Base-by-base conservation (phyloP, 2,797 vertebrate species). In the Phoeniculus purpureus region DNA sequence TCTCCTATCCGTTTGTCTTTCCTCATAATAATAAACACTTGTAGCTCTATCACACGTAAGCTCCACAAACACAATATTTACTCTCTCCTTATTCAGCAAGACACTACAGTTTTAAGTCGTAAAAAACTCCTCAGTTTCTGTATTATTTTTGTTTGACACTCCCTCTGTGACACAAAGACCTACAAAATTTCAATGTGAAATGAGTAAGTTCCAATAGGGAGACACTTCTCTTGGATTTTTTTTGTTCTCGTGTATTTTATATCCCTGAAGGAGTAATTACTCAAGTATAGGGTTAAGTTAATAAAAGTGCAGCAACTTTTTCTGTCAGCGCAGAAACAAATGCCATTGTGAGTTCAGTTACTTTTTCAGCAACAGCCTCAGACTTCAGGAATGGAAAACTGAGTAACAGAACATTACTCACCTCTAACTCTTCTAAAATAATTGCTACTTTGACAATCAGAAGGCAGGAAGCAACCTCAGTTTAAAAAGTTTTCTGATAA, bases 401-500 rank as follows among this genome's bases (percentile, higher is more conserved):
- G 12, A 72, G 81, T 43, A 43, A 43, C 48, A 6, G 8, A 75
- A 52, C 66, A 75, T 34, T 62, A 89, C 52, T 75, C 74, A 74
- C 9, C n/a, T 59, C 40, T n/a, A 78, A 77, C 29, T 78, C 15
- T 92, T 94, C 51, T 2, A 62, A 51, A 93, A 81, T 72, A 85
- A 85, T 83, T 78, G 52, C 17, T 59, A 81, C 66, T 59, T 89
- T 50, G 26, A 61, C 34, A 81, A 50, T 50, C 23, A 19, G 12
- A 83, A 59, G 27, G 27, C 37, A 83, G 58, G 26, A 83, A 78
- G 51, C 85, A 81, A 75, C 3, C 2, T 40, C 27, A 29, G 26
- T 87, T 94, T 91, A 34, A 87, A 80, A 85, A 65, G 19, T 32
- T 64, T 85, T 72, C 72, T 26, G 40, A 89, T 60, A 29, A 94